A percentile compares a stretch with the other conserved stretches of the same genome.
Evolutionary conservation across 2,888 invertebrate genomes (phyloP).

Genomic region (Acleris emargana): DNA sequence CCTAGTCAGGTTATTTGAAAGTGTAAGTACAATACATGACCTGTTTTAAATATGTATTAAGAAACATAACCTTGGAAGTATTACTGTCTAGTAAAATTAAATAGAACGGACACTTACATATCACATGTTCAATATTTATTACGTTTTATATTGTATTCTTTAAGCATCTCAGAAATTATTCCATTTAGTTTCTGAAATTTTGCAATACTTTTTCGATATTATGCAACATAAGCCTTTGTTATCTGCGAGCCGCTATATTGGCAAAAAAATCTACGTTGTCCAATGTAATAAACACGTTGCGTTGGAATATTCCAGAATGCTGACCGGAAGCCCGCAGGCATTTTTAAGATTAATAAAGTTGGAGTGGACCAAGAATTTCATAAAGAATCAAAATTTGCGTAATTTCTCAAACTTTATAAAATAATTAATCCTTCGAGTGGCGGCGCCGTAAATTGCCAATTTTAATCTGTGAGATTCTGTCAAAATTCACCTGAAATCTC

Average conservation of each 20-base stretch:
- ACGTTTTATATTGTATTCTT: no score
- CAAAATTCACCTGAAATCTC: no score
- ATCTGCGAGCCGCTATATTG: no score
- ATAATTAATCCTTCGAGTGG: no score
- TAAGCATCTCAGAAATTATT: no score
- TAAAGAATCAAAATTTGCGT: no score
- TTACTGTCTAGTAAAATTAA: neutral
- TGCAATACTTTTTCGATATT: slow-evolving; percentile 7
- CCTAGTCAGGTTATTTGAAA: slow-evolving; percentile 8
- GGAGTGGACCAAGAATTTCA: neutral
- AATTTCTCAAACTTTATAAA: no score
- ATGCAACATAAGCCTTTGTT: neutral
- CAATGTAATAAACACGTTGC: slow-evolving; percentile 20
- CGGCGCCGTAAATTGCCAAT: no score
- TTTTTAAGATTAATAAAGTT: slow-evolving; percentile 12
- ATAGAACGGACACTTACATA: neutral
- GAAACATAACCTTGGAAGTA: slow-evolving; percentile 16
- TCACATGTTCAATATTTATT: no score
- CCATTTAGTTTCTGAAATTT: neutral
- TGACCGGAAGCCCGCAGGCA: neutral
- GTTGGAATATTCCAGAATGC: slow-evolving; percentile 2
- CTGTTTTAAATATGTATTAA: slow-evolving; percentile 21
- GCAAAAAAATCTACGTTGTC: neutral
- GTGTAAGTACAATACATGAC: neutral
- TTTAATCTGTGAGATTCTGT: no score